Evolutionary conservation across 2,888 invertebrate species (phyloP).

Genomic region (Alloscopus bannaensis): DNA sequence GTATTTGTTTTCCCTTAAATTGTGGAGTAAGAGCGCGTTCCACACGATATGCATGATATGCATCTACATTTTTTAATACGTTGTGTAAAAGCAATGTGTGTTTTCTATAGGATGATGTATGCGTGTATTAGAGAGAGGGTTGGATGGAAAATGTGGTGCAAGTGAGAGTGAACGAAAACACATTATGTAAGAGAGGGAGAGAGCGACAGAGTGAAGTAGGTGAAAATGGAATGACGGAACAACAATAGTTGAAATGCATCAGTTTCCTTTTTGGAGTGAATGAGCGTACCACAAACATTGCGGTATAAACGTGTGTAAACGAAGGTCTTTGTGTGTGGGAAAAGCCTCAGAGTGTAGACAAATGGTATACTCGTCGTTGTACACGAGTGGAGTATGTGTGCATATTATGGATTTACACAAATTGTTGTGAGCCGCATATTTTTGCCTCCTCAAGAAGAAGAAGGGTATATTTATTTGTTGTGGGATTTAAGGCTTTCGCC

Average conservation of each 20-base stretch:
- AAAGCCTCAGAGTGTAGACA: constrained; percentile 7
- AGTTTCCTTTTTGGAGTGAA: too few relatives aligned
- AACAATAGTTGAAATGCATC: constrained; percentile 49
- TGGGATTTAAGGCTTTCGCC: too few relatives aligned
- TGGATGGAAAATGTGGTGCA: constrained; percentile 6
- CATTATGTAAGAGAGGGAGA: neutral
- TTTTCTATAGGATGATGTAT: constrained; percentile 41
- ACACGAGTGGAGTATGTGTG: too few relatives aligned
- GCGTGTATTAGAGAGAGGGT: neutral
- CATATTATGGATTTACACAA: too few relatives aligned
- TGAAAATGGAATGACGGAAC: constrained; percentile 55
- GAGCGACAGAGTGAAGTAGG: constrained; percentile 36
- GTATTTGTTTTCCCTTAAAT: constrained; percentile 53
- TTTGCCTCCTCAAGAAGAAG: too few relatives aligned
- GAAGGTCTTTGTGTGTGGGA: neutral
- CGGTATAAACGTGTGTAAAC: too few relatives aligned
- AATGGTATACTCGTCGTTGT: too few relatives aligned
- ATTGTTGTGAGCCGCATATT: too few relatives aligned
- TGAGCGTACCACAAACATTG: too few relatives aligned
- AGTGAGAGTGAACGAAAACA: constrained; percentile 9
- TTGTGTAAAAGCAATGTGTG: constrained; percentile 17
- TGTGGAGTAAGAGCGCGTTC: neutral
- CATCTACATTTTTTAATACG: constrained; percentile 28
- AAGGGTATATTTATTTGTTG: too few relatives aligned
- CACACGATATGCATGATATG: constrained; percentile 37